Base-by-base conservation (phyloP, 2,888 invertebrate species). In the Silvanus unidentatus region DNA sequence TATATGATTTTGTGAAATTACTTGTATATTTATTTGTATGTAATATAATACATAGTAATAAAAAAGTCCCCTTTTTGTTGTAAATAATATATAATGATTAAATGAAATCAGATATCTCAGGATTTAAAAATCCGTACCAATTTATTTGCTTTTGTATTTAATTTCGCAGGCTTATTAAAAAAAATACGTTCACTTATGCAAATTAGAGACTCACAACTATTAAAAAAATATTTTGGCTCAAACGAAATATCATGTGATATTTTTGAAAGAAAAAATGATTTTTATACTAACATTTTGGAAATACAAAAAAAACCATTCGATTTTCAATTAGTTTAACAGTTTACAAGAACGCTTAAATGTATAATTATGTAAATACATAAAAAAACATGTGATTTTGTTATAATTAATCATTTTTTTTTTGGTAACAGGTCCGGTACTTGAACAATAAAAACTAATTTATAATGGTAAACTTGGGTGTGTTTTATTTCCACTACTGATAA, bases 311-410 rank as follows among this genome's bases (percentile, higher is more conserved):
- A 22, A 5, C 22, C 22, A 22, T 22, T 22, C n/a, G n/a, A 22
- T 5, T 8, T 42, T 32, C 30, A 42, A 40, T 35, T 37, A 40
- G 42, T 40, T 43, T 45, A 43, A 48, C 36, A 38, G n/a, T n/a
- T n/a, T n/a, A n/a, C n/a, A 54, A 50, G 53, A 55, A 55, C 57
- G 52, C 52, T 50, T 48, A 49, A 50, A 54, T 47, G 48, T 53
- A 40, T 50, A 48, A 29, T 38, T 36, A 27, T 27, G 10, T 35
- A 30, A 14, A 57, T 56, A 62, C 51, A 61, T 62, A 60, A 58
- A 52, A n/a, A 58, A 55, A 58, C 54, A 61, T 62, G 61, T 63
- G 63, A 63, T 61, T 61, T 60, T 59, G 60, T 59, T 60, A 55
- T 52, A 49, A 52, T 13, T 57, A 58, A 56, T 55, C 54, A 51